These are phyloP conservation scores for Thalassophryne amazonica DNA, from an alignment of 2,797 vertebrate genomes.

Conservation along the genomic window DNA sequence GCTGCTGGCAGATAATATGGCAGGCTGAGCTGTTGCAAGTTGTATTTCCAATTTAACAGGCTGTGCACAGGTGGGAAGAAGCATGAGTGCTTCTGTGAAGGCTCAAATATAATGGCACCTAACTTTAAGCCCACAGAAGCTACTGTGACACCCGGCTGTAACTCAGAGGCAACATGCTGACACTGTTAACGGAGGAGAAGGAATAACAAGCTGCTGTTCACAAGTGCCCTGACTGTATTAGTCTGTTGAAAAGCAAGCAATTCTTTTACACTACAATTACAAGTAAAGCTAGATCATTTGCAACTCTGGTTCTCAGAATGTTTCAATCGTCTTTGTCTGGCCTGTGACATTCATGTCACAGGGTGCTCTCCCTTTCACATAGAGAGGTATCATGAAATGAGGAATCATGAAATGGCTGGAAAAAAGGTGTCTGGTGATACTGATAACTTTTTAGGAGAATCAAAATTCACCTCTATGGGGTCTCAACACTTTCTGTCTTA, in stretches of 20 bases:
- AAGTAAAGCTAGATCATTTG: too few species aligned
- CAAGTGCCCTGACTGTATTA: background rate
- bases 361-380: too few species aligned
- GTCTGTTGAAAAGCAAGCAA: conserved; percentile 25
- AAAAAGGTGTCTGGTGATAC: too few species aligned
- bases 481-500: too few species aligned
- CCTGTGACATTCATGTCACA: too few species aligned
- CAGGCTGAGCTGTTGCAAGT: conserved; percentile 33
- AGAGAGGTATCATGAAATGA: too few species aligned
- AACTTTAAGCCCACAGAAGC: conserved; percentile 35
- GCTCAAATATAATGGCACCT: conserved; percentile 38
- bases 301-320: too few species aligned
- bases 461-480: too few species aligned
- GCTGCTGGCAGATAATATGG: conserved; percentile 63
- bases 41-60: conserved; percentile 25
- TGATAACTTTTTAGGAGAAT: too few species aligned
- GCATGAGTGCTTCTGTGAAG: conserved; percentile 30
- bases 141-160: conserved; percentile 1
- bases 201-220: conserved; percentile 20
- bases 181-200: conserved; percentile 18
- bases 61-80: conserved; percentile 33
- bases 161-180: conserved; percentile 2
- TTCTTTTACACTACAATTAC: too few species aligned
- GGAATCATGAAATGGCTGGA: too few species aligned
- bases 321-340: too few species aligned